These are phyloP conservation scores for Xenopus petersii DNA, from an alignment of 2,797 vertebrate genomes.

Conservation along the genomic window DNA sequence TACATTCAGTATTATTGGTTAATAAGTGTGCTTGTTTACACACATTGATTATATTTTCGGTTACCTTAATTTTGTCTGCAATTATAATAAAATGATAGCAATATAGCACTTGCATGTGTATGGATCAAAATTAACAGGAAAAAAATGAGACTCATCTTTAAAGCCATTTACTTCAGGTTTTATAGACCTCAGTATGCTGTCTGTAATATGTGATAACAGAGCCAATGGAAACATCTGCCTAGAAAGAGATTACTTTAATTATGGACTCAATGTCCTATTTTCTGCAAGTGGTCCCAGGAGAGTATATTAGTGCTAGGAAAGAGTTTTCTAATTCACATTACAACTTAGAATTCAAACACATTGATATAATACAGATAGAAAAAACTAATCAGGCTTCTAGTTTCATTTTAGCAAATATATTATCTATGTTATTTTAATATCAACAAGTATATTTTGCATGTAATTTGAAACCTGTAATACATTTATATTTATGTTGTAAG, in stretches of 20 bases:
- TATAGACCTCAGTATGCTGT: constrained; percentile 74
- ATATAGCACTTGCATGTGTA: constrained; percentile 59
- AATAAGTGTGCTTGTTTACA: no score
- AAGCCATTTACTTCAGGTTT: constrained; percentile 73
- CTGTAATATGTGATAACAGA: constrained; percentile 76
- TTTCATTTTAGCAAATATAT: constrained; percentile 44
- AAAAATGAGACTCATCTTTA: constrained; percentile 73
- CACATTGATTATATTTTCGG: no score
- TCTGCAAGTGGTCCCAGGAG: constrained; percentile 72
- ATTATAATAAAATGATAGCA: no score
- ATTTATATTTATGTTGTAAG: no score
- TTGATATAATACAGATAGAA: constrained; percentile 56
- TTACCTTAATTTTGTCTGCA: no score
- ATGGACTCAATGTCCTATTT: constrained; percentile 76
- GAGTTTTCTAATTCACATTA: constrained; percentile 67
- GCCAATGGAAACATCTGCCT: constrained; percentile 77
- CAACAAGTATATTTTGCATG: no score
- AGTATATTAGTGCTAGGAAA: constrained; percentile 61
- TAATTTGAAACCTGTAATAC: no score
- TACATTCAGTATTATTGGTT: no score
- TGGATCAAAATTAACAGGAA: constrained; percentile 75
- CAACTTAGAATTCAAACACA: constrained; percentile 58
- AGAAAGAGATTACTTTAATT: constrained; percentile 80
- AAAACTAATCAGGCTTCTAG: constrained; percentile 44
- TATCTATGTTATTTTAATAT: constrained; percentile 52